Percentiles rank a stretch among this genome's conserved stretches.
Evolutionary conservation across 2,113 vertebrate species (phyloP).

Genomic region (Callaeas wilsoni): DNA sequence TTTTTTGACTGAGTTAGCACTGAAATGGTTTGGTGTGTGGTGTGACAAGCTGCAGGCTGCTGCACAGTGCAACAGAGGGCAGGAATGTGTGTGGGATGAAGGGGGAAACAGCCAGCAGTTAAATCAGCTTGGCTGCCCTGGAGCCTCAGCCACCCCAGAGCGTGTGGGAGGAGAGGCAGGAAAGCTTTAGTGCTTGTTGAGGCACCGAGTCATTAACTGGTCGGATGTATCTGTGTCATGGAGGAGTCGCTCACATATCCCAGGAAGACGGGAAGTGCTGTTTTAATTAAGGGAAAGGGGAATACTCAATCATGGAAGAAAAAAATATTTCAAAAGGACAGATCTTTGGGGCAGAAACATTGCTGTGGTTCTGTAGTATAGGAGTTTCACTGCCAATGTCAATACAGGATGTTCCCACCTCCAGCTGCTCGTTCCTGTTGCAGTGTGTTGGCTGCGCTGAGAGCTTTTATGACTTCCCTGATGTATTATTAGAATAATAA

Average conservation of each 20-base stretch:
- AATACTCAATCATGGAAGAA: background rate
- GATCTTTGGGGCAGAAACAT: background rate
- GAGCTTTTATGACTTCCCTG: background rate
- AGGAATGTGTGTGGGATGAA: conserved; percentile 15
- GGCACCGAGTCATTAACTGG: background rate
- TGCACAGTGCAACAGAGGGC: background rate
- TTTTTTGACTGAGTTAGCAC: background rate
- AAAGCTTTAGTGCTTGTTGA: background rate
- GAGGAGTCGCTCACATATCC: background rate
- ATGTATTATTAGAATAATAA: background rate
- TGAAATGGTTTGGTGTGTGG: background rate
- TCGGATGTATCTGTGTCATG: background rate
- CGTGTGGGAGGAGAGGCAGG: background rate
- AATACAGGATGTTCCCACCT: background rate
- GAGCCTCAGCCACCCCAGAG: background rate
- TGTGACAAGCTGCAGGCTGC: background rate
- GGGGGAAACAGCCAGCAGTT: background rate
- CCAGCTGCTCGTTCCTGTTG: background rate
- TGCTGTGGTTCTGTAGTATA: background rate
- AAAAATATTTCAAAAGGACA: background rate
- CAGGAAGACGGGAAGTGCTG: background rate
- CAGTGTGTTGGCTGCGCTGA: background rate
- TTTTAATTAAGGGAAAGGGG: background rate
- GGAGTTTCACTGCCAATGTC: background rate
- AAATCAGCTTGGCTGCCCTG: background rate